phyloP scores from a whole-genome alignment of 2,888 invertebrate species.

The Carcina quercana region DNA sequence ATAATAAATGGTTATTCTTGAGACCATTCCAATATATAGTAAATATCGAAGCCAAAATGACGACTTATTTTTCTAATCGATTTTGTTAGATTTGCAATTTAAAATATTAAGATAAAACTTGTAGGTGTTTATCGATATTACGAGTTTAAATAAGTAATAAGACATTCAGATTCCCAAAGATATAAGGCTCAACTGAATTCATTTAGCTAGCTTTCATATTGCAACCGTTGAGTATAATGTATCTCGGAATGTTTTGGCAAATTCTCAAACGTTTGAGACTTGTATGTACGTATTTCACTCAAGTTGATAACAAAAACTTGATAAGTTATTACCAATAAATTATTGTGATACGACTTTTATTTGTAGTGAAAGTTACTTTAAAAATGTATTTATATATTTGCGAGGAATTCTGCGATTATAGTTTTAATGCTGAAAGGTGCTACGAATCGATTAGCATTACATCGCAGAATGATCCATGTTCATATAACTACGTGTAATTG shows the following conservation, averaged over 20 bases:
- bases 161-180: constrained; percentile 69
- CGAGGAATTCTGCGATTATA: constrained; percentile 19
- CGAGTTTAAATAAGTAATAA: constrained; percentile 34
- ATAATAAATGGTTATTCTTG: constrained; percentile 56
- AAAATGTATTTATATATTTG: constrained; percentile 14
- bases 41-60: constrained; percentile 70
- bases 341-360: constrained; percentile 40
- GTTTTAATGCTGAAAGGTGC: constrained; percentile 33
- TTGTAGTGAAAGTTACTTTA: no score
- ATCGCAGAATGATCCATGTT: constrained; percentile 15
- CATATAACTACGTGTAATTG: neutral
- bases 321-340: constrained; percentile 33
- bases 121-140: constrained; percentile 68
- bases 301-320: constrained; percentile 22
- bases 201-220: constrained; percentile 46
- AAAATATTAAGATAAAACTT: constrained; percentile 53
- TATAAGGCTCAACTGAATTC: constrained; percentile 66
- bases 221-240: constrained; percentile 31
- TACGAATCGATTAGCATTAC: constrained; percentile 24
- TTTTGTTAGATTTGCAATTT: constrained; percentile 70
- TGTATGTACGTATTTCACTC: neutral
- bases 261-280: constrained; percentile 6
- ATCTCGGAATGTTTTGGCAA: constrained; percentile 14
- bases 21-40: constrained; percentile 69
- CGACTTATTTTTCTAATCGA: constrained; percentile 71